Conservation (phyloP, 1,140 invertebrate genomes). For the Drosophila oshimai region DNA sequence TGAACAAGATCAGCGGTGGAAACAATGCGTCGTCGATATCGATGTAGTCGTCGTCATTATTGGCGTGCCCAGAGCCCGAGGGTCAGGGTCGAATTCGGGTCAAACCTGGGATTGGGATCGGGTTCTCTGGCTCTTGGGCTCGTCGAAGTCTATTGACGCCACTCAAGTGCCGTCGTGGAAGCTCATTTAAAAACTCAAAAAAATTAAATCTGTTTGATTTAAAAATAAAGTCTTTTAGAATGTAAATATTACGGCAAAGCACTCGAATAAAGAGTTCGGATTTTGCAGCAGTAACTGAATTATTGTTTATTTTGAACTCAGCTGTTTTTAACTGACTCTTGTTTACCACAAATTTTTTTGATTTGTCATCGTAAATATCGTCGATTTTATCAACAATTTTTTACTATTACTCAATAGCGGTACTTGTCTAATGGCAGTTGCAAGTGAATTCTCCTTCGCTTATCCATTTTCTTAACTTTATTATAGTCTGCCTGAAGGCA, state of each 20-base stretch:
- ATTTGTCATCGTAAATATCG: background rate
- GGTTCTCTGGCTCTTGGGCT: conserved; percentile 9
- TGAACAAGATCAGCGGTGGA: conserved; percentile 19
- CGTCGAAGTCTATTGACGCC: conserved; percentile 10
- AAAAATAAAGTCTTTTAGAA: conserved; percentile 60
- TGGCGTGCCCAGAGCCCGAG: conserved; percentile 49
- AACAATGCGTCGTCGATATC: conserved; percentile 62
- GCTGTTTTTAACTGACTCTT: background rate
- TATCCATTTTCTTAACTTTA: background rate
- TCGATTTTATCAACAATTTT: background rate
- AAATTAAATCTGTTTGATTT: conserved; percentile 46
- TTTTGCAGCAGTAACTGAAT: no score
- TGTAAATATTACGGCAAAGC: conserved; percentile 10
- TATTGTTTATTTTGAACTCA: no score
- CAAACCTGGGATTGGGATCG: conserved; percentile 9
- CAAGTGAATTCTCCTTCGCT: background rate
- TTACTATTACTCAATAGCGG: background rate
- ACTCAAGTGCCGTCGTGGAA: conserved; percentile 8
- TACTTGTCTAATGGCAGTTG: background rate
- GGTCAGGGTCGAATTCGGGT: conserved; percentile 48
- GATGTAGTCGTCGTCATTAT: conserved; percentile 22
- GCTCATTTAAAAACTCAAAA: conserved; percentile 40
- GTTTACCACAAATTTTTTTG: background rate
- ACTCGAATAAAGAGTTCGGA: background rate
- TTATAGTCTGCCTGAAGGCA: background rate